phyloP scores from a whole-genome alignment of 2,888 invertebrate genomes.

The Phlogophora meticulosa region DNA sequence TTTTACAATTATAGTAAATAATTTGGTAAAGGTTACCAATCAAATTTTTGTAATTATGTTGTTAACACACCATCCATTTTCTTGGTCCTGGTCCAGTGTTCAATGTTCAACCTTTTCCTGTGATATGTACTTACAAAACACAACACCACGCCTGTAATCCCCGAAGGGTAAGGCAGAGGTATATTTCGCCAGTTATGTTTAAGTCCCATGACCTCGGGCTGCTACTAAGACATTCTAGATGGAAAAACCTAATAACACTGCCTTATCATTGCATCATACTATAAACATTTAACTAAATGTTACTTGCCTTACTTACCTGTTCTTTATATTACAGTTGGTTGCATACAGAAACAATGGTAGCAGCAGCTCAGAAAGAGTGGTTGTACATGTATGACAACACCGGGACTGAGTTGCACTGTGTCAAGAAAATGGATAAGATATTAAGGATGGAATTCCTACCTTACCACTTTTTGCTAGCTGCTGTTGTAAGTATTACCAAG shows the following conservation, averaged over 20 bases:
- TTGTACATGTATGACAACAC: slow-evolving; percentile 99
- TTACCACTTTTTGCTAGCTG: slow-evolving; percentile 98
- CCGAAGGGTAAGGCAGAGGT: no score
- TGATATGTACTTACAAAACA: no score
- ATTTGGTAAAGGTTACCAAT: neutral
- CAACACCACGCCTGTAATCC: no score
- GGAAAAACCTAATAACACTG: no score
- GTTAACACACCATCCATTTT: no score
- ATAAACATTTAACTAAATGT: no score
- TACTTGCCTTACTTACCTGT: no score
- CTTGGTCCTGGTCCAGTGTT: neutral
- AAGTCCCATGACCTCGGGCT: no score
- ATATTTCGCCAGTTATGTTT: no score
- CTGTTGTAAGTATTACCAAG: slow-evolving; percentile 92
- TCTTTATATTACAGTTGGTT: slow-evolving; percentile 92
- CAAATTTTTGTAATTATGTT: neutral
- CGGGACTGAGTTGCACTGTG: slow-evolving; percentile 98
- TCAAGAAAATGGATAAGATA: slow-evolving; percentile 96
- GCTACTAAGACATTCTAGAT: no score
- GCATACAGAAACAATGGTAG: slow-evolving; percentile 99
- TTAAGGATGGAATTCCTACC: slow-evolving; percentile 98
- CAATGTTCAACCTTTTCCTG: neutral
- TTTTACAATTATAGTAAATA: neutral
- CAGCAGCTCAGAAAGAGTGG: slow-evolving; percentile 99
- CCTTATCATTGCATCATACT: no score